Percentiles rank a stretch among this genome's conserved stretches.
Evolutionary conservation across 1,140 invertebrate species (phyloP).

Genomic region (Halyomorpha halys): DNA sequence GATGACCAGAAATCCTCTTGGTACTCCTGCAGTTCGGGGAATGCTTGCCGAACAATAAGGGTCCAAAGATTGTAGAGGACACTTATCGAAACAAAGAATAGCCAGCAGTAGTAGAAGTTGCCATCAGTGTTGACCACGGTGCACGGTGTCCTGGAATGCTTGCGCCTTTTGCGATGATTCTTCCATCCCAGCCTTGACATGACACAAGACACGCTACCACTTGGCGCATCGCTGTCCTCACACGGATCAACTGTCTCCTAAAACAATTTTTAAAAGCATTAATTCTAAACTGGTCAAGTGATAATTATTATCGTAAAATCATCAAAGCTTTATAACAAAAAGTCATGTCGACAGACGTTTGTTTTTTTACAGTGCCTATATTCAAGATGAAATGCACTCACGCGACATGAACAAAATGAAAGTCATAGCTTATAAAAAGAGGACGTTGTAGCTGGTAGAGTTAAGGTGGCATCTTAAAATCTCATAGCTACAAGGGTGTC

Average conservation of each 20-base stretch:
- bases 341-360: too few species aligned
- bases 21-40: constrained; percentile 75
- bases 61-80: constrained; percentile 95
- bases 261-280: neutral
- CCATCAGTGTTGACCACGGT: constrained; percentile 92
- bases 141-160: constrained; percentile 51
- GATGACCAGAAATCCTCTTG: constrained; percentile 62
- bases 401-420: too few species aligned
- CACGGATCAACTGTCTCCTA: constrained; percentile 52
- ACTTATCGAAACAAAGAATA: constrained; percentile 75
- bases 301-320: too few species aligned
- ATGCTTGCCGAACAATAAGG: constrained; percentile 84
- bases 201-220: neutral
- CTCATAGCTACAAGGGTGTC: too few species aligned
- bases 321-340: too few species aligned
- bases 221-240: constrained; percentile 37
- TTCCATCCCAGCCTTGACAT: constrained; percentile 46
- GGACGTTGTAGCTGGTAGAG: too few species aligned
- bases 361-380: too few species aligned
- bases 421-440: too few species aligned
- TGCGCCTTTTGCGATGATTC: constrained; percentile 45
- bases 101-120: constrained; percentile 92
- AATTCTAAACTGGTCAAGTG: too few species aligned
- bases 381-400: too few species aligned
- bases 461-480: too few species aligned